Conservation (phyloP, 37 sponge, comb jelly and placozoan species). For the Eunapius fragilis region DNA sequence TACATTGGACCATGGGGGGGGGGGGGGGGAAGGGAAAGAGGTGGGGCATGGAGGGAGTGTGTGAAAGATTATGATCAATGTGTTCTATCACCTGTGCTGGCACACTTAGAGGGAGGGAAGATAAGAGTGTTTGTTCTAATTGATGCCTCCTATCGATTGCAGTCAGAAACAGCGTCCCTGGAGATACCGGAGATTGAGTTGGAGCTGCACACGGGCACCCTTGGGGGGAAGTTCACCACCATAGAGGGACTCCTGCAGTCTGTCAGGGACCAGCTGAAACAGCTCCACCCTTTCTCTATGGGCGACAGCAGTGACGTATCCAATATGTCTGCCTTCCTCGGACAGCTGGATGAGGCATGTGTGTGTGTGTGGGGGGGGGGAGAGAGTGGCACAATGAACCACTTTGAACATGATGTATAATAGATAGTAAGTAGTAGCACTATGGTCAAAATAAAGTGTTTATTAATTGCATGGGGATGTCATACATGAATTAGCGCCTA, state of each 20-base stretch:
- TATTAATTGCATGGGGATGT: no score
- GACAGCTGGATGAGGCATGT: conserved; percentile 48
- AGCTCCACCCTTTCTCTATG: conserved; percentile 60
- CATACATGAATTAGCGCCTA: no score
- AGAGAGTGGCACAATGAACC: no score
- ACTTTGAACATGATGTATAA: no score
- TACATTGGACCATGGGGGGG: background rate
- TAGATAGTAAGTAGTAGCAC: no score
- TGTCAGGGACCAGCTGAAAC: conserved; percentile 67
- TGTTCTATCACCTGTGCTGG: no score
- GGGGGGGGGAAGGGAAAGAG: background rate
- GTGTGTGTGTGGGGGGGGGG: background rate
- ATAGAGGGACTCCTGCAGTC: conserved; percentile 87
- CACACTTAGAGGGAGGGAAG: no score
- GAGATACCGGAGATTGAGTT: conserved; percentile 85
- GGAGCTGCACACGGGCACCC: conserved; percentile 66
- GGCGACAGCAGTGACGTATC: conserved; percentile 67
- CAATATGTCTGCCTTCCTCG: background rate
- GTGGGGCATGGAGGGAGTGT: background rate
- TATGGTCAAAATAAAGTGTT: no score
- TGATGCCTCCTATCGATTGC: background rate
- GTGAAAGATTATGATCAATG: no score
- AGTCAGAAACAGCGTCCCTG: conserved; percentile 85
- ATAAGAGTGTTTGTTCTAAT: background rate
- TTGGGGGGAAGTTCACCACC: conserved; percentile 93